A percentile compares a stretch with the other conserved stretches of the same genome.
Evolutionary conservation across 2,888 invertebrate species (phyloP).

Genomic region (Kuschelorhynchus macadamiae): DNA sequence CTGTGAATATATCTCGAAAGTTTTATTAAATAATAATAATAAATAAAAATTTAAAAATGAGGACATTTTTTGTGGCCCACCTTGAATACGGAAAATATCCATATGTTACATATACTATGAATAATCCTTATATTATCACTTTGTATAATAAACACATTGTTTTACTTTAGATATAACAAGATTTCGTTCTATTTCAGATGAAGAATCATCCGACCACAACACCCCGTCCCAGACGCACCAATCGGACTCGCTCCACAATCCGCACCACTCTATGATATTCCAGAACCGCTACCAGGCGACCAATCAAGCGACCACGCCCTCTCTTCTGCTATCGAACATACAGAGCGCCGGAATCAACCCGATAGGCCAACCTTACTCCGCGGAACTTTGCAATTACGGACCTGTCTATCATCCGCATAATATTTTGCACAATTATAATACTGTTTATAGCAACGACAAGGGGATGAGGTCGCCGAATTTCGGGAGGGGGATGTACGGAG

Average conservation of each 20-base stretch:
- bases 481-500: slow-evolving; percentile 63
- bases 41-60: too few species aligned
- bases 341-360: slow-evolving; percentile 62
- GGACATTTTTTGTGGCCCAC: too few species aligned
- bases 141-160: too few species aligned
- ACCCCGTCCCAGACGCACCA: slow-evolving; percentile 48
- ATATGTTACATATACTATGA: too few species aligned
- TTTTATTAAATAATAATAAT: too few species aligned
- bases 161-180: too few species aligned
- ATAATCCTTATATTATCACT: too few species aligned
- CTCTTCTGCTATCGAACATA: slow-evolving; percentile 60
- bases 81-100: too few species aligned
- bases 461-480: slow-evolving; percentile 62
- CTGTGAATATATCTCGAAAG: too few species aligned
- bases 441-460: slow-evolving; percentile 65
- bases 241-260: slow-evolving; percentile 48
- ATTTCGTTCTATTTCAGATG: slow-evolving; percentile 60
- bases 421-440: slow-evolving; percentile 66
- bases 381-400: slow-evolving; percentile 78
- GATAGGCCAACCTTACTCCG: slow-evolving; percentile 76
- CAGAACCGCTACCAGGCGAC: slow-evolving; percentile 62
- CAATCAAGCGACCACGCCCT: slow-evolving; percentile 55
- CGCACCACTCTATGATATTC: slow-evolving; percentile 55
- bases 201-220: slow-evolving; percentile 56
- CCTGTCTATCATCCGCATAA: slow-evolving; percentile 76